Evolutionary conservation across 2,797 vertebrate species (phyloP).

Genomic region (Premnoplex brunnescens): DNA sequence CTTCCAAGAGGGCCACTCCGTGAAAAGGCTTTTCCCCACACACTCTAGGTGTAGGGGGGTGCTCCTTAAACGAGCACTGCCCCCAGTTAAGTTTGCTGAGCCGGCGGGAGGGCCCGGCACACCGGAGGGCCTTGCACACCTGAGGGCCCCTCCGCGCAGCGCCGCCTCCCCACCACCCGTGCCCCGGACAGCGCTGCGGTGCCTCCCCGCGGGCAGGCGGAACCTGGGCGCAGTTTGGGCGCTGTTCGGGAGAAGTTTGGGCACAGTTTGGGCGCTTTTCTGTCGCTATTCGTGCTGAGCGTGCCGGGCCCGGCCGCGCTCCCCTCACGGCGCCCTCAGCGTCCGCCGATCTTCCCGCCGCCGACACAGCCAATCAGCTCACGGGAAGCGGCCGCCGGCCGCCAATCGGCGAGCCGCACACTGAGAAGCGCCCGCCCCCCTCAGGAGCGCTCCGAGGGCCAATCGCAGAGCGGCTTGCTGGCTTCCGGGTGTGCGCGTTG

Average conservation of each 20-base stretch:
- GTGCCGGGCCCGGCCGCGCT: background rate
- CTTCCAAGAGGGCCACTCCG: background rate
- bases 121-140: background rate
- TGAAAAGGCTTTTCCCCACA: background rate
- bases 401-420: background rate
- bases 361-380: background rate
- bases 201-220: background rate
- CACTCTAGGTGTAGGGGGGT: no score
- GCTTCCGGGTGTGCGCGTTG: background rate
- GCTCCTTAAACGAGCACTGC: background rate
- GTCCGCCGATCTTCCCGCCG: slow-evolving; percentile 47
- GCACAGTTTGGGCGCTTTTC: no score
- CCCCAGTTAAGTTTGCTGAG: accelerated
- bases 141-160: background rate
- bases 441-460: accelerated
- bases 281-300: background rate
- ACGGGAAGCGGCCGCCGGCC: accelerated
- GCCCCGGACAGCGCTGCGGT: no score
- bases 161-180: background rate
- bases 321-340: background rate
- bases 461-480: background rate
- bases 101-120: background rate
- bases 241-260: no score
- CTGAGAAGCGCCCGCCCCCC: accelerated
- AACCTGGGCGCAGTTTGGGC: no score